phyloP scores from a whole-genome alignment of 2,113 vertebrate species.

The Macroglossus sobrinus region DNA sequence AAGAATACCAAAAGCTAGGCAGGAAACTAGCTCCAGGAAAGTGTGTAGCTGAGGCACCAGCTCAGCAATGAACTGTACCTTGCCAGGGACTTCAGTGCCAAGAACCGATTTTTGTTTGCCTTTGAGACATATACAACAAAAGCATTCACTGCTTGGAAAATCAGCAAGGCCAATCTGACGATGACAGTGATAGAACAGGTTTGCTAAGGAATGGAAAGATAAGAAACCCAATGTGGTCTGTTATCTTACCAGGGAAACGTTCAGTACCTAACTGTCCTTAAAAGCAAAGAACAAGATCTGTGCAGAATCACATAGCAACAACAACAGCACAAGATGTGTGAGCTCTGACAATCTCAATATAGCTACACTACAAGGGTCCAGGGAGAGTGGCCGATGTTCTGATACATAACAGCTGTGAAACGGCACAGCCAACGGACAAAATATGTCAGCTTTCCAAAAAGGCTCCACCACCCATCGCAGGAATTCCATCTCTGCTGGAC shows the following conservation, averaged over 20 bases:
- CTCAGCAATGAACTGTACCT: background rate
- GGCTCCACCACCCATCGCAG: background rate
- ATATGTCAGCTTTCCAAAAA: background rate
- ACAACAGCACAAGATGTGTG: no score
- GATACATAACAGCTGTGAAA: background rate
- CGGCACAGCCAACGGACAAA: background rate
- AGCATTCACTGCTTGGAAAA: slow-evolving; percentile 1
- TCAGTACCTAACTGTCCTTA: background rate
- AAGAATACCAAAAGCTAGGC: background rate
- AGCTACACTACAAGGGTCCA: background rate
- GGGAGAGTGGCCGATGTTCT: background rate
- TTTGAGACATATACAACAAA: background rate
- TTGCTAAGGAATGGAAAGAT: background rate
- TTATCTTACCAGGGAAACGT: background rate
- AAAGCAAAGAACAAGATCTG: background rate
- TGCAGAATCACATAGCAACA: background rate
- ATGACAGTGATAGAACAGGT: background rate
- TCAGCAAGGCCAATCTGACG: background rate
- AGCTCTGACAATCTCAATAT: background rate
- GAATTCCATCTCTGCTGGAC: background rate
- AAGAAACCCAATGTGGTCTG: background rate
- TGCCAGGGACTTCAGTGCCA: background rate
- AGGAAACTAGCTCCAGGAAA: background rate
- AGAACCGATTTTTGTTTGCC: background rate
- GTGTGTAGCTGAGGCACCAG: background rate